Evolutionary conservation across 2,113 vertebrate genomes (phyloP).

Genomic region (Hymenochirus boettgeri): DNA sequence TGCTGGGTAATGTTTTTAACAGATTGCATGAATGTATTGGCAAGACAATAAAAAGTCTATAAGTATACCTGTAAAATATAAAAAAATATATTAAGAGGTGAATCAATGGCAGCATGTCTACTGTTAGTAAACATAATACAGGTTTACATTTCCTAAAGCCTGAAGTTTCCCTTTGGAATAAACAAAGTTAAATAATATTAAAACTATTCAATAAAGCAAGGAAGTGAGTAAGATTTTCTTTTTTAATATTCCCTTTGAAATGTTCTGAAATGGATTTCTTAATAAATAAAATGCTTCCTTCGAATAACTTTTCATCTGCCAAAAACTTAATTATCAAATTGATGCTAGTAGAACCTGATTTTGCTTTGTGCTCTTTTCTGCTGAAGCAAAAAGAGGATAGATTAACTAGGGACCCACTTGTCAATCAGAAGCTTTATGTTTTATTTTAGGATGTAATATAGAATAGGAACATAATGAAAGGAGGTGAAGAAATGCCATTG

Average conservation of each 20-base stretch:
- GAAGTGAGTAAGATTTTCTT: slow-evolving; percentile 2
- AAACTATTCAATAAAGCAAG: slow-evolving; percentile 18
- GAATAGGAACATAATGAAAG: too few relatives aligned
- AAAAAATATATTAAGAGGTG: neutral
- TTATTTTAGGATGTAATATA: too few relatives aligned
- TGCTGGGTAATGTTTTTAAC: neutral
- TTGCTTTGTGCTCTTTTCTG: too few relatives aligned
- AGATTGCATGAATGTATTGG: neutral
- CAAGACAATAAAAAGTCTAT: neutral
- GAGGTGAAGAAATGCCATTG: too few relatives aligned
- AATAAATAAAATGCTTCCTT: neutral
- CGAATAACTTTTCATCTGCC: neutral
- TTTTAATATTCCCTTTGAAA: slow-evolving; percentile 16
- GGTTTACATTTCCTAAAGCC: neutral
- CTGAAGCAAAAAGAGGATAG: too few relatives aligned
- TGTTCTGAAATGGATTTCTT: neutral
- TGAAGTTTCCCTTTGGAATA: slow-evolving; percentile 23
- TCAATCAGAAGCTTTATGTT: too few relatives aligned
- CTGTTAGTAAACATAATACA: neutral
- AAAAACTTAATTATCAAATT: neutral
- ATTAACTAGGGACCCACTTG: too few relatives aligned
- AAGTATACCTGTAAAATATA: neutral
- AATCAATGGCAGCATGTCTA: neutral
- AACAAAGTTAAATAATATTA: slow-evolving; percentile 28
- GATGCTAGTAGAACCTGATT: neutral